Evolutionary conservation across 2,888 invertebrate species (phyloP), one percentile per base, ranked within the genome.

Genomic region (Tipula lateralis): DNA sequence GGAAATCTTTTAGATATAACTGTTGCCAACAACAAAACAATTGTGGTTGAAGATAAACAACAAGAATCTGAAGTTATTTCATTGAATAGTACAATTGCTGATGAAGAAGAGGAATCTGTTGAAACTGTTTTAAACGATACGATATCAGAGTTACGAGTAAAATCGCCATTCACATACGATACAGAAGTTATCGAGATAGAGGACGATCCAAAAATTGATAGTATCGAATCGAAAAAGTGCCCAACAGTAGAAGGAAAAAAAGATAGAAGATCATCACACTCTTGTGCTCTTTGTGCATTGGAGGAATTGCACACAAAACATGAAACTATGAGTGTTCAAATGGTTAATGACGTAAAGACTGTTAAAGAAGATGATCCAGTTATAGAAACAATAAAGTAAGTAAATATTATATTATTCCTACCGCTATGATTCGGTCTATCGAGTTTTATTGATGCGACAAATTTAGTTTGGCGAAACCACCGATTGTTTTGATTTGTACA

Each of bases 401-500:
- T 66, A 2, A 12, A 4, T 66, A 24, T 0, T 24, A 66, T 24
- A 66, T 24, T 66, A 66, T 66, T 66, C 24, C 24, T 24, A 9
- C 24, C 66, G 24, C 24, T 66, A 66, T 9, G 24, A 66, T 66
- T 66, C n/a, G 66, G 66, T 66, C 66, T 66, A 66, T 66, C 24
- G 66, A 66, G 6, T 66, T 19, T 66, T 66, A 66, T 66, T 66
- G 66, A 66, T 66, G 66, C 66, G 66, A 66, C 66, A 66, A 66
- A 66, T 66, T 24, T 66, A 66, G 66, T 66, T 50, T 16, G 16
- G 44, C 44, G 16, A 50, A 50, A 50, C 44, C n/a, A n/a, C n/a
- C 24, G 24, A 66, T 9, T 66, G 66, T 66, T 66, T 66, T 66
- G 66, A 66, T 66, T 66, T 66, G 13, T 66, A 24, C 24, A 66